Evolutionary conservation across 2,113 vertebrate genomes (phyloP), one percentile per base, ranked within the genome.

Genomic region (Brachyhypopomus gauderio): DNA sequence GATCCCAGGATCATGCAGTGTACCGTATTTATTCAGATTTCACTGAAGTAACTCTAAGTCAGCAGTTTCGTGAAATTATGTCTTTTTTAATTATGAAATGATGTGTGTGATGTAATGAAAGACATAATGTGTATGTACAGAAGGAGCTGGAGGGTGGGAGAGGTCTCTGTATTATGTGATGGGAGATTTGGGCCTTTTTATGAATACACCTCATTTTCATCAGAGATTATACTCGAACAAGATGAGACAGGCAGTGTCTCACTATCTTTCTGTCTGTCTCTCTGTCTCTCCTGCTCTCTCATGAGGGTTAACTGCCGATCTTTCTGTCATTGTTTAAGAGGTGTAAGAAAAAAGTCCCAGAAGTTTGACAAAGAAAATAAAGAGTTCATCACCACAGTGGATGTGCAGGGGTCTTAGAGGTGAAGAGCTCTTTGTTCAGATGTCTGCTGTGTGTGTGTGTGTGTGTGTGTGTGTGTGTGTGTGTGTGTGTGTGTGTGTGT

Each of bases 361-460:
- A 98, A 95, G 90, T 98, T 98, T 69, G 96, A 98, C 91, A 96
- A 95, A 85, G 95, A 97, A 55, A 91, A 92, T 78, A 98, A 97
- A 90, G 97, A 96, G 17, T 99, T 98, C 90, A 98, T 97, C 83
- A 98, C 96, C 71, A 96, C 93, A 3, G 89, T 96, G 60, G 96
- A 97, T 64, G 95, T 98, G 76, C 95, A 97, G 87, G 91, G 6
- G 97, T 98, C 55, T 84, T 98, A 79, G 92, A 96, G 85, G 96
- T 97, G 90, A 92, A 78, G 66, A 78, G 63, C 45, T 48, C 66
- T 78, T 78, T 78, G 76, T 78, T 69, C 66, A 78, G 22, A 56
- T 56, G n/a, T 7, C 63, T 69, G 63, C 1, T 70, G 64, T 36
- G 27, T 60, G 55, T 52, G 58, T 27, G 70, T 36, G 45, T 27